Evolutionary conservation across 2,888 invertebrate genomes (phyloP), one percentile per base, ranked within the genome.

Genomic region (Ctena decussata): DNA sequence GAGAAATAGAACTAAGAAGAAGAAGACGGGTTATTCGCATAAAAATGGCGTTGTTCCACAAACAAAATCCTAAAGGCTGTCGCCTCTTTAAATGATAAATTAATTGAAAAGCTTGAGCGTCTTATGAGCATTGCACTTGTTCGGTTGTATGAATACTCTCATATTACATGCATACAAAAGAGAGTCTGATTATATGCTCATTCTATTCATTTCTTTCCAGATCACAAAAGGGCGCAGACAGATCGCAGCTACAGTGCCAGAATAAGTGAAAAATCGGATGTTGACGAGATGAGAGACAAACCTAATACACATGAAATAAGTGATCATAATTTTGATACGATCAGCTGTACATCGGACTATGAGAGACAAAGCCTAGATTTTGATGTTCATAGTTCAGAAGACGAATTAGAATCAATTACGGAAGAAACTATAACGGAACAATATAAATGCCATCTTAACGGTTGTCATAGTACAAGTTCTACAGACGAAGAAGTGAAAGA

Each of bases 351-450:
- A 0, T 93, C 93, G 24, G 94, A 94, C 85, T 92, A 92, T 72
- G 93, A 93, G 71, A 82, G 93, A 30, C 92, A 92, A 32, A 91
- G 91, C 69, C 84, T 92, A 75, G 93, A 93, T 91, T 96, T 98
- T 96, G 98, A 98, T 96, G 98, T 98, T 95, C 98, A 98, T 96
- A 98, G 98, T 95, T 98, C 98, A 46, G 98, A 98, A 96, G 98
- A 98, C 96, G 98, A 98, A 95, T 97, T 98, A 85, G 98, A 98
- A 97, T 98, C 98, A 89, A 98, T 97, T 93, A 97, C 97, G 94
- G 97, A 96, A 80, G 93, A 91, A 46, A 97, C 6, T 18, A 11
- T 21, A 18, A 8, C 18, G 24, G 21, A n/a, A 1, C 5, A 65
- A 21, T 65, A 18, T 18, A 21, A 21, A 18, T 65, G 18, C 3